Evolutionary conservation across 2,797 vertebrate genomes (phyloP).

Genomic region (Glossophaga mutica): DNA sequence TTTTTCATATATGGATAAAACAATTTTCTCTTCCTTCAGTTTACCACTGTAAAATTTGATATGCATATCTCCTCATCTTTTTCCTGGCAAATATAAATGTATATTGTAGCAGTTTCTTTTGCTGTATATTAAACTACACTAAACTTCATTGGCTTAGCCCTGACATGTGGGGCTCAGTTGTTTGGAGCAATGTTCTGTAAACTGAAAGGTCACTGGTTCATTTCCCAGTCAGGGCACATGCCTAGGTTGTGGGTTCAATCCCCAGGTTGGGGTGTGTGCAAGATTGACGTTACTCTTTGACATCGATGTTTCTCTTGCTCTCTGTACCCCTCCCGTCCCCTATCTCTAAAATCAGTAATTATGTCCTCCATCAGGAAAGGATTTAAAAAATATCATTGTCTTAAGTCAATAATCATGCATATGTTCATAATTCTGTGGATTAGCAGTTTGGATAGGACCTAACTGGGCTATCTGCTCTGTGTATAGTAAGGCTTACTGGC

Average conservation of each 20-base stretch:
- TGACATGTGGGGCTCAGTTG: neutral
- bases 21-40: neutral
- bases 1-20: neutral
- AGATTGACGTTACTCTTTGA: too few relatives aligned
- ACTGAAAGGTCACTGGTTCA: neutral
- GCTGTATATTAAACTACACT: neutral
- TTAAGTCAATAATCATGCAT: neutral
- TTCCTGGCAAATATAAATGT: neutral
- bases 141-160: neutral
- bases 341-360: neutral
- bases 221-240: neutral
- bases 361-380: neutral
- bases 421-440: neutral
- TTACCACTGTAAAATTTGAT: neutral
- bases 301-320: neutral
- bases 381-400: neutral
- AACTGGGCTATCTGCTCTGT: neutral
- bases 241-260: neutral
- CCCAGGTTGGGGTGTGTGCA: neutral
- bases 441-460: neutral
- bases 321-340: neutral
- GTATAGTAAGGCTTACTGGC: neutral
- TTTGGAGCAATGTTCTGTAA: neutral
- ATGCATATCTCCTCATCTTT: neutral
- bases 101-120: neutral